Percentiles rank a stretch among this genome's conserved stretches.
These are phyloP conservation scores for Melozone crissalis DNA, from an alignment of 2,113 vertebrate species.

Conservation along the genomic window DNA sequence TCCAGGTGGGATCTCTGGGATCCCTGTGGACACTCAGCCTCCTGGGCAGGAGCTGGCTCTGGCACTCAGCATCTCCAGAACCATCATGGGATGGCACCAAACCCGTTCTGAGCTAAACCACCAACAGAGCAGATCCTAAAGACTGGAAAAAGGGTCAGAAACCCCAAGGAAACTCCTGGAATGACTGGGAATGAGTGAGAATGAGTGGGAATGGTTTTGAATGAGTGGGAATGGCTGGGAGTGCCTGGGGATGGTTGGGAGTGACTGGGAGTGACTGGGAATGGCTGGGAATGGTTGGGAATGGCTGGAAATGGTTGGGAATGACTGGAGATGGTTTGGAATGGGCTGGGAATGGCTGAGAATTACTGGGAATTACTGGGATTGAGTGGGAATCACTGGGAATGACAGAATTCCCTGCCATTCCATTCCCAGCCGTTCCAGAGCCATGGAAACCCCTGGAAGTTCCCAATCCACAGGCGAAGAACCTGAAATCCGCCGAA, in stretches of 20 bases:
- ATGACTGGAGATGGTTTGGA: not conserved
- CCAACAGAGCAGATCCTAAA: not conserved
- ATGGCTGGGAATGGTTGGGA: too few species aligned
- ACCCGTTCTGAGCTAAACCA: not conserved
- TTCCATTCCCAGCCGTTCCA: not conserved
- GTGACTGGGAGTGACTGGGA: not conserved
- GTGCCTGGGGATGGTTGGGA: not conserved
- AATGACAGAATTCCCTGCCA: not conserved
- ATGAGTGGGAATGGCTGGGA: not conserved
- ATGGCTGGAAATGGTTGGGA: too few species aligned
- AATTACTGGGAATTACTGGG: accelerated
- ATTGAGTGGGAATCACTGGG: not conserved
- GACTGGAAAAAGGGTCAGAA: not conserved
- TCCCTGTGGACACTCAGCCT: not conserved
- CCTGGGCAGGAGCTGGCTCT: not conserved
- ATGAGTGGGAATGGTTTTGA: too few species aligned
- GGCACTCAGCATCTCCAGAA: accelerated
- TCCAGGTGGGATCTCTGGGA: not conserved
- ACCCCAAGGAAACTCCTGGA: not conserved
- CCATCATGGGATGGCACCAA: not conserved
- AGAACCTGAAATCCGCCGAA: not conserved
- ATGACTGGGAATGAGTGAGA: too few species aligned
- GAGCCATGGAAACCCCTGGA: accelerated
- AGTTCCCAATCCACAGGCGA: not conserved
- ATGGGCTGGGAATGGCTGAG: too few species aligned